Conservation (phyloP, 2,797 vertebrate genomes). For the Psittacula echo region DNA sequence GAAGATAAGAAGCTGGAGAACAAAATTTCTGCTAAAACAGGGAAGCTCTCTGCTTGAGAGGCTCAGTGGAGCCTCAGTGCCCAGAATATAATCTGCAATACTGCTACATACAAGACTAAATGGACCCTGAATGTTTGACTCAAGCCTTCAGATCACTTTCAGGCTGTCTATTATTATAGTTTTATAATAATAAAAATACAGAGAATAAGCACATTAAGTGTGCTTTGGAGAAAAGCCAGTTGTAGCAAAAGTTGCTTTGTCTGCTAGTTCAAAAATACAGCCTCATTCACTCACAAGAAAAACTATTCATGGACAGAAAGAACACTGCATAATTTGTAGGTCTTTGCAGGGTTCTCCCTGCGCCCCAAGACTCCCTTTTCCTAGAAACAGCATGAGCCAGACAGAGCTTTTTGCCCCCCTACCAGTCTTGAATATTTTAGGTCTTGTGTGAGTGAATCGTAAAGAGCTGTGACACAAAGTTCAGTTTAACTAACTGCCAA, state of each 20-base stretch:
- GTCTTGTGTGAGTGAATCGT: constrained; percentile 47
- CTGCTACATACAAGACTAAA: not conserved
- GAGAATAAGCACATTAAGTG: not conserved
- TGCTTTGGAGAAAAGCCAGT: constrained; percentile 34
- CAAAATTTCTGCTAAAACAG: not conserved
- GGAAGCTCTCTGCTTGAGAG: not conserved
- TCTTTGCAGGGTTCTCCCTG: not conserved
- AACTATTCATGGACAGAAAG: constrained; percentile 39
- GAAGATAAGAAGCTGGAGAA: not conserved
- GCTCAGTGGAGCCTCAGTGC: not conserved
- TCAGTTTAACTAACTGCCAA: constrained; percentile 46
- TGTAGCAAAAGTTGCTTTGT: constrained; percentile 42
- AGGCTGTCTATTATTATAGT: not conserved
- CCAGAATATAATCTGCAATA: not conserved
- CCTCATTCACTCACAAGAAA: constrained; percentile 30
- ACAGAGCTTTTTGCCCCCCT: constrained; percentile 46
- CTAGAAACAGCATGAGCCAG: constrained; percentile 59
- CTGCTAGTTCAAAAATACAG: constrained; percentile 16
- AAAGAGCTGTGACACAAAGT: constrained; percentile 54
- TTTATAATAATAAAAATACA: not conserved
- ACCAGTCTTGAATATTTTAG: constrained; percentile 43
- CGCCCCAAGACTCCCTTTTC: constrained; percentile 12
- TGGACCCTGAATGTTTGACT: not conserved
- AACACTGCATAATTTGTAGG: constrained; percentile 46
- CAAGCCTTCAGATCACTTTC: not conserved